A percentile compares a stretch with the other conserved stretches of the same genome.
Evolutionary conservation across 2,888 invertebrate species (phyloP).

Genomic region (Dromius quadrimaculatus): DNA sequence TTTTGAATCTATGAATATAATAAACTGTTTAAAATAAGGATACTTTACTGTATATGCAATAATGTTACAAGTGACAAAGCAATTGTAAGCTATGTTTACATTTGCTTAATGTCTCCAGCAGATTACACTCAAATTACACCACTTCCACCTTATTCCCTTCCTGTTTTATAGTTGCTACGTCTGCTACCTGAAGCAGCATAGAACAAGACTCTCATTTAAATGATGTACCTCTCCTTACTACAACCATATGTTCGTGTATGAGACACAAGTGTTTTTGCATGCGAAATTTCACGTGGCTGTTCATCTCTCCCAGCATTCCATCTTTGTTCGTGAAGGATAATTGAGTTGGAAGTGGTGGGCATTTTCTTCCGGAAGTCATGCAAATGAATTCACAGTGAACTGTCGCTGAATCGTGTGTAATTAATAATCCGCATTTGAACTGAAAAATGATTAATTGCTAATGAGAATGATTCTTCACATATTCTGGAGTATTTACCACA

Average conservation of each 20-base stretch:
- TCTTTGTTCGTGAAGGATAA: neutral
- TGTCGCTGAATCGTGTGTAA: slow-evolving; percentile 27
- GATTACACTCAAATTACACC: neutral
- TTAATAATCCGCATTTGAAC: slow-evolving; percentile 15
- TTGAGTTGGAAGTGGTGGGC: slow-evolving; percentile 23
- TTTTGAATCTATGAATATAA: too few species aligned
- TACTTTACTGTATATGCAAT: too few species aligned
- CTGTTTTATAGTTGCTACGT: neutral
- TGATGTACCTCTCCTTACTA: slow-evolving; percentile 25
- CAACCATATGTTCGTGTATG: slow-evolving; percentile 11
- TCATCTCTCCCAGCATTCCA: neutral
- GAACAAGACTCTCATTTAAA: slow-evolving; percentile 25
- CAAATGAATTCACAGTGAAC: slow-evolving; percentile 28
- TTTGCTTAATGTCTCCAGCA: neutral
- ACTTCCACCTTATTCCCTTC: neutral
- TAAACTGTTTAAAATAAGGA: too few species aligned
- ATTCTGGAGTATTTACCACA: neutral
- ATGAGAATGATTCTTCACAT: neutral
- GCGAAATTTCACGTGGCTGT: slow-evolving; percentile 18
- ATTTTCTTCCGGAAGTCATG: slow-evolving; percentile 35
- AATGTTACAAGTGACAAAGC: too few species aligned
- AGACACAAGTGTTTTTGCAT: slow-evolving; percentile 26
- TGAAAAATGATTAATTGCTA: slow-evolving; percentile 2
- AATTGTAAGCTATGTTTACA: neutral
- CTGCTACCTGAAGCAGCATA: neutral